Evolutionary conservation across 2,888 invertebrate genomes (phyloP), one percentile per base, ranked within the genome.

Genomic region (Napeogenes sylphis): DNA sequence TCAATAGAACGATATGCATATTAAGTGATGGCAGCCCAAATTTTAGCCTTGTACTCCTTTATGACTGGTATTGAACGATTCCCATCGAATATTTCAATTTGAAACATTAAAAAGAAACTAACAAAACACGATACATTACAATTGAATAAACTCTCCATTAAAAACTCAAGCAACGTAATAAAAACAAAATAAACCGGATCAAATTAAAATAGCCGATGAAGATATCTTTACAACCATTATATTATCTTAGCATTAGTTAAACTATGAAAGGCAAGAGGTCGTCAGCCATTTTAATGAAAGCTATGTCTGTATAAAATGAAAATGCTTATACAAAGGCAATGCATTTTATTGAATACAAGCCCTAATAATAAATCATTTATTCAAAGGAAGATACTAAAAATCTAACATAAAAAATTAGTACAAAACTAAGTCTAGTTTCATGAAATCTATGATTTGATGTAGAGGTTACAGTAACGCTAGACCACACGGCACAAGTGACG

Each of bases 1-100:
- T 90, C 80, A 84, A 80, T 87, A 82, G 82, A 86, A 87, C 87
- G 91, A 91, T 91, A 91, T 91, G 91, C 90, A 88, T 87, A 90
- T 88, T 83, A 87, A 71, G 76, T 81, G 84, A 83, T 87, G 90
- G 89, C 88, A 89, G 88, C 88, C 82, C 80, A 73, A 75, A 75
- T 73, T 74, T 73, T 77, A 74, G 76, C 74, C 71, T 75, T 76
- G 68, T 71, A 71, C 71, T 69, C 74, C 77, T 73, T 71, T 54
- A 46, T 55, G 66, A 62, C 58, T 35, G 47, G 47, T 51, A 32
- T 38, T 46, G 46, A 38, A 46, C 51, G 55, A 58, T 45, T 30
- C 21, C 6, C 58, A 61, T 58, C 61, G 57, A 54, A 59, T 54
- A 59, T 59, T 59, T 35, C 3, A 56, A 46, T 56, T 51, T 30